phyloP scores from a whole-genome alignment of 2,888 invertebrate genomes.

The Standfussiana lucernea region DNA sequence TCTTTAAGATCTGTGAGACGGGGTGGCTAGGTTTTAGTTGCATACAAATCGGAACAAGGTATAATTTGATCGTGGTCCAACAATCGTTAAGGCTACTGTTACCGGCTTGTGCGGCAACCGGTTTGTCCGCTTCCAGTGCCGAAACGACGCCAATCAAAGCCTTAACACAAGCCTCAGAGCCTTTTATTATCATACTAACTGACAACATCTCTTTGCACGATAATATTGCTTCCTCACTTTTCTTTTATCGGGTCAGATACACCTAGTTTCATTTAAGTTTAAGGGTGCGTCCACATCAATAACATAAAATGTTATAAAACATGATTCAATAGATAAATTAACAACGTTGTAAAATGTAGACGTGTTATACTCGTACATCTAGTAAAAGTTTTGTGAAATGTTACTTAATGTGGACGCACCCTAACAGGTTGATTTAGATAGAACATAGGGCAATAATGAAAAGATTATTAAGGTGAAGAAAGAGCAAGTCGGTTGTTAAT shows the following conservation, averaged over 20 bases:
- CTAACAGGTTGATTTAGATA: slow-evolving; percentile 4
- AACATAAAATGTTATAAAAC: neutral
- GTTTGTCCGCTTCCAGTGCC: slow-evolving; percentile 82
- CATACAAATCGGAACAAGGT: slow-evolving; percentile 79
- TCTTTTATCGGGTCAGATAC: slow-evolving; percentile 8
- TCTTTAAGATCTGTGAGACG: slow-evolving; percentile 31
- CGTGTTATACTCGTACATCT: neutral
- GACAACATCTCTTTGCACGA: slow-evolving; percentile 51
- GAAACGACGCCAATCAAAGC: slow-evolving; percentile 82
- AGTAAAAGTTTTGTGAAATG: neutral
- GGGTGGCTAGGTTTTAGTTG: slow-evolving; percentile 59
- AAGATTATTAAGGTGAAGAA: slow-evolving; percentile 14
- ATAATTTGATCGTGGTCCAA: slow-evolving; percentile 84
- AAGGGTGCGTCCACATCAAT: neutral
- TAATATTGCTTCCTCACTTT: slow-evolving; percentile 52
- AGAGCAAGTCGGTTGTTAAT: slow-evolving; percentile 26
- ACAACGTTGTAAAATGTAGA: neutral
- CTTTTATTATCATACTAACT: slow-evolving; percentile 60
- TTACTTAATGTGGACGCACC: neutral
- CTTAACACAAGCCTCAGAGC: slow-evolving; percentile 75
- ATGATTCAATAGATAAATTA: neutral
- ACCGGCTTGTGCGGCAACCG: slow-evolving; percentile 81
- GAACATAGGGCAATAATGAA: slow-evolving; percentile 1
- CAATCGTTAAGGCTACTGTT: slow-evolving; percentile 88
- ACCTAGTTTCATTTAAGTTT: slow-evolving; percentile 10